A percentile compares a stretch with the other conserved stretches of the same genome.
Conservation (phyloP, 2,113 vertebrate genomes). For the Okapia johnstoni region DNA sequence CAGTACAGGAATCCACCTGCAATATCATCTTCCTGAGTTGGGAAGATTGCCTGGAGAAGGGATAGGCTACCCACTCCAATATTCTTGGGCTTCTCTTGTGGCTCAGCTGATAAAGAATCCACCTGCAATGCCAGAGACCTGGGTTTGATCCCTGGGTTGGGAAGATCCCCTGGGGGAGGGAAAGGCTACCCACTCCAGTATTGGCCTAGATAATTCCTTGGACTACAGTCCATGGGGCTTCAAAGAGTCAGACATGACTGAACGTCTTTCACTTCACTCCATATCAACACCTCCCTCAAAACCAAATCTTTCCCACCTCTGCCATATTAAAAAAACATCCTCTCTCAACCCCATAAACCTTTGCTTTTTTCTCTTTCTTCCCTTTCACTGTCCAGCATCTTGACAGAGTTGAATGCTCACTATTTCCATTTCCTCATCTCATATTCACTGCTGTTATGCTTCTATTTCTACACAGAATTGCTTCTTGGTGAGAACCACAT, state of each 20-base stretch:
- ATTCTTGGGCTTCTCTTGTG: not conserved
- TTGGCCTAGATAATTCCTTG: not conserved
- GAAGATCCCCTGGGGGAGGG: not conserved
- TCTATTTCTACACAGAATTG: not conserved
- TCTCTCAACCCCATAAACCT: not conserved
- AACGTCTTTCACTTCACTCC: not conserved
- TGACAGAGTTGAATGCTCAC: no score
- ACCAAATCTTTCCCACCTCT: not conserved
- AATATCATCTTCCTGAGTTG: not conserved
- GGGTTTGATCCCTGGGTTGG: not conserved
- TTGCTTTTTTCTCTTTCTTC: not conserved
- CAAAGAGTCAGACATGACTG: not conserved
- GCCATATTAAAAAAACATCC: not conserved
- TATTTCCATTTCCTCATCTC: not conserved
- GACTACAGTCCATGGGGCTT: not conserved
- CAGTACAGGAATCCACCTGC: not conserved
- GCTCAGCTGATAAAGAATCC: not conserved
- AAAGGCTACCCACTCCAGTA: not conserved
- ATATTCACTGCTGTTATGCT: not conserved
- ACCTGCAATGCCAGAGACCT: not conserved
- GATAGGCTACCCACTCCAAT: not conserved
- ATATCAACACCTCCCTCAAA: not conserved
- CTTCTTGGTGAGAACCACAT: not conserved
- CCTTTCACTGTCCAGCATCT: not conserved
- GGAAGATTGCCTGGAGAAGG: not conserved